Conservation (phyloP, 2,888 invertebrate genomes). For the Hypomecis atomaria region DNA sequence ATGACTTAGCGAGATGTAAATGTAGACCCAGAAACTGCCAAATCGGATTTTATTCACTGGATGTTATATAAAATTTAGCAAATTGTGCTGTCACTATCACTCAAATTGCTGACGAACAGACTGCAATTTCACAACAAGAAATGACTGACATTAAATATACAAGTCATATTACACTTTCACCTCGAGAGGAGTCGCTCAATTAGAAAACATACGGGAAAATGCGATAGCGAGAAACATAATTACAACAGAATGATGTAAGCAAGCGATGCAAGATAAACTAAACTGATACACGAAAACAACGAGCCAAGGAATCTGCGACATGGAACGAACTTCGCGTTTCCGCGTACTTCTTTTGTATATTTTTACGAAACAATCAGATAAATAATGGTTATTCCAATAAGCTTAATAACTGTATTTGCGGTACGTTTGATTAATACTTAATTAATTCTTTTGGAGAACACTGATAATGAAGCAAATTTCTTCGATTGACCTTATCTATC, state of each 20-base stretch:
- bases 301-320: constrained; percentile 48
- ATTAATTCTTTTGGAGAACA: neutral
- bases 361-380: constrained; percentile 19
- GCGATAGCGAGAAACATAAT: constrained; percentile 47
- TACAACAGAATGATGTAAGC: constrained; percentile 48
- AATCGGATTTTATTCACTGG: neutral
- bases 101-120: neutral
- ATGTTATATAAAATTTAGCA: neutral
- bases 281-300: constrained; percentile 53
- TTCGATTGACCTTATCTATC: neutral
- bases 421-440: neutral
- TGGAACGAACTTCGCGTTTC: constrained; percentile 54
- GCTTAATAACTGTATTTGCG: constrained; percentile 21
- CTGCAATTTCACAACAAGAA: constrained; percentile 5
- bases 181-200: constrained; percentile 7
- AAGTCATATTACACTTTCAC: constrained; percentile 25
- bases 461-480: neutral
- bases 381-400: constrained; percentile 16
- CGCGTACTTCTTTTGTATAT: constrained; percentile 41
- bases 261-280: constrained; percentile 52
- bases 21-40: constrained; percentile 8
- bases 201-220: constrained; percentile 30
- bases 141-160: constrained; percentile 7
- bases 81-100: neutral
- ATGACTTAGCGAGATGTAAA: constrained; percentile 20